These are phyloP conservation scores for Paratilapia polleni DNA, from an alignment of 2,113 vertebrate genomes.

Conservation along the genomic window DNA sequence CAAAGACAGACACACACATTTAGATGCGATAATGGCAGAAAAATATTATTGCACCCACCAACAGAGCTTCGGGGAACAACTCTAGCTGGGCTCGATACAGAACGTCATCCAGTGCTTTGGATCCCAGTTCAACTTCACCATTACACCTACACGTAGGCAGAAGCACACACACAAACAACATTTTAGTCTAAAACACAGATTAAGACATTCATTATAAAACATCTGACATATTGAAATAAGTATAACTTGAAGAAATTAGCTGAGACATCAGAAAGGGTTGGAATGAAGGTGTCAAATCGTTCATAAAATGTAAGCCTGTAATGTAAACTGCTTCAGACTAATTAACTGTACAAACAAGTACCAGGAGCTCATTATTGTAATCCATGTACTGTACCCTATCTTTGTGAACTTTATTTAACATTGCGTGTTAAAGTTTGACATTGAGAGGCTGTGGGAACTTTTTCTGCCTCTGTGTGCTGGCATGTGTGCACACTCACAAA, in stretches of 20 bases:
- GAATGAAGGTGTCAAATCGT: neutral
- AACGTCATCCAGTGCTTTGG: constrained; percentile 95
- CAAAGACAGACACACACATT: neutral
- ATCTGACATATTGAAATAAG: neutral
- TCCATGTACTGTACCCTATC: neutral
- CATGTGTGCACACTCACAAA: constrained; percentile 85
- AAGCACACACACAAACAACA: neutral
- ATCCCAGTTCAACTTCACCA: constrained; percentile 93
- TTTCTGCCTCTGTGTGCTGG: neutral
- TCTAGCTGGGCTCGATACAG: constrained; percentile 96
- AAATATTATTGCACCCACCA: constrained; percentile 84
- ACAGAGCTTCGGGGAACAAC: constrained; percentile 92
- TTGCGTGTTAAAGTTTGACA: neutral
- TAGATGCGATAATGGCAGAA: neutral
- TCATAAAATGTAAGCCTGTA: neutral
- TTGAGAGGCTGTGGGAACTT: neutral
- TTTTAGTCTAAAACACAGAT: neutral
- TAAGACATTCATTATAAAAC: neutral
- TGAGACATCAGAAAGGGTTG: neutral
- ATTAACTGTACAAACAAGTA: neutral
- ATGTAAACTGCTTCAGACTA: neutral
- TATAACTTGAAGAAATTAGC: neutral
- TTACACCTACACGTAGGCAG: constrained; percentile 85
- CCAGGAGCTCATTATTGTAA: neutral
- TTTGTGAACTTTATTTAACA: neutral